These are phyloP conservation scores for Amphiprion ocellaris DNA, from an alignment of 2,113 vertebrate species.

Conservation along the genomic window DNA sequence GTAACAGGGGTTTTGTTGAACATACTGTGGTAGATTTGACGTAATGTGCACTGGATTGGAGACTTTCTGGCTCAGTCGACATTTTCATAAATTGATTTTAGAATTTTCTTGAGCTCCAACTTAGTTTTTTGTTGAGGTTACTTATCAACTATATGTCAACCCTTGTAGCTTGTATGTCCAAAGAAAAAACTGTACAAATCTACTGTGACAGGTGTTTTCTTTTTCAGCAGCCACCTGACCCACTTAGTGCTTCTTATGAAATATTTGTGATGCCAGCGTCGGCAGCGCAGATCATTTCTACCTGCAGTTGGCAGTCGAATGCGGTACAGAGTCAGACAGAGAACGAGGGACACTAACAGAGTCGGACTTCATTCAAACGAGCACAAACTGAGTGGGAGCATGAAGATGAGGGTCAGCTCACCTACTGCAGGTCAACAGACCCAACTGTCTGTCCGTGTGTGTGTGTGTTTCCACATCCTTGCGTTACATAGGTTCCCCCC, in stretches of 20 bases:
- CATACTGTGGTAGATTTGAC: no score
- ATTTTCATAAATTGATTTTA: no score
- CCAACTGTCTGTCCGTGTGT: background rate
- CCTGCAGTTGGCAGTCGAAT: slow-evolving; percentile 13
- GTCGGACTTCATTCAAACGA: background rate
- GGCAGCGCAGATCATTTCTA: slow-evolving; percentile 13
- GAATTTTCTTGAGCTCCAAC: no score
- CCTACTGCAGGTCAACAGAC: slow-evolving; percentile 5
- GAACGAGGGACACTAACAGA: background rate
- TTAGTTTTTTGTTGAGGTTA: no score
- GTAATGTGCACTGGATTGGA: no score
- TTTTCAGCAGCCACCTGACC: background rate
- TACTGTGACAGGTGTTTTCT: background rate
- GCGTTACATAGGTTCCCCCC: background rate
- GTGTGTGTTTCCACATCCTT: background rate
- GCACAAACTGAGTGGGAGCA: background rate
- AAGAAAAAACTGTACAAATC: no score
- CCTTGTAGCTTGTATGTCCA: no score
- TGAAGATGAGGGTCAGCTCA: background rate
- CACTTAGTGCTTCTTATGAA: slow-evolving; percentile 18
- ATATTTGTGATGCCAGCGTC: slow-evolving; percentile 28
- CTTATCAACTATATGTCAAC: no score
- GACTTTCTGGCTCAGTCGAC: no score
- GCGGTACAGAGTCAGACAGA: slow-evolving; percentile 5
- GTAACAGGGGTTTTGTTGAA: no score